Evolutionary conservation across 2,888 invertebrate species (phyloP).

Genomic region (Hyppa rectilinea): DNA sequence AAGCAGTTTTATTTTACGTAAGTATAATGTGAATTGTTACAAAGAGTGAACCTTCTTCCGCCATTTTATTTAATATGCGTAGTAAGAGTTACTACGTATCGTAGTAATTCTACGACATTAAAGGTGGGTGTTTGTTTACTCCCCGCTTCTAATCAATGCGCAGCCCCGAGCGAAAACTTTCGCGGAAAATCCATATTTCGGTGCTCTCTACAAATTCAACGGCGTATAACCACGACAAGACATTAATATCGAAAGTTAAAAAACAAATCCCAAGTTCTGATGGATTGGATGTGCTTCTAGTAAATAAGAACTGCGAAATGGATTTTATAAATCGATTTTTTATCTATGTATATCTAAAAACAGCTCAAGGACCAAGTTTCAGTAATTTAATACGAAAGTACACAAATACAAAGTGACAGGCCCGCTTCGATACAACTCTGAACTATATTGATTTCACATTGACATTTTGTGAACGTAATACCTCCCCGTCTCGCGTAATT

Average conservation of each 20-base stretch:
- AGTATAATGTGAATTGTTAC: too few relatives aligned
- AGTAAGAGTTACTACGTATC: slow-evolving; percentile 62
- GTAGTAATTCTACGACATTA: slow-evolving; percentile 61
- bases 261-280: slow-evolving; percentile 62
- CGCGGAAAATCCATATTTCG: slow-evolving; percentile 53
- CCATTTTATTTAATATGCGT: slow-evolving; percentile 13
- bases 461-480: slow-evolving; percentile 57
- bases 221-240: slow-evolving; percentile 28
- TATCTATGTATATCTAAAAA: slow-evolving; percentile 38
- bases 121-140: slow-evolving; percentile 70
- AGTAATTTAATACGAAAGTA: slow-evolving; percentile 46
- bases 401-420: slow-evolving; percentile 40
- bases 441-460: slow-evolving; percentile 62
- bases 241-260: slow-evolving; percentile 45
- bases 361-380: slow-evolving; percentile 12
- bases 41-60: slow-evolving; percentile 42
- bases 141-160: slow-evolving; percentile 49
- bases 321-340: slow-evolving; percentile 55
- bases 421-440: slow-evolving; percentile 48
- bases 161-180: slow-evolving; percentile 21
- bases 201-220: slow-evolving; percentile 30
- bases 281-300: slow-evolving; percentile 47
- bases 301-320: slow-evolving; percentile 51
- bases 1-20: background rate
- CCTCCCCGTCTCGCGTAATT: slow-evolving; percentile 54